Percentiles rank a stretch among this genome's conserved stretches.
phyloP scores from a whole-genome alignment of 1,140 invertebrate genomes.

The Mya arenaria region DNA sequence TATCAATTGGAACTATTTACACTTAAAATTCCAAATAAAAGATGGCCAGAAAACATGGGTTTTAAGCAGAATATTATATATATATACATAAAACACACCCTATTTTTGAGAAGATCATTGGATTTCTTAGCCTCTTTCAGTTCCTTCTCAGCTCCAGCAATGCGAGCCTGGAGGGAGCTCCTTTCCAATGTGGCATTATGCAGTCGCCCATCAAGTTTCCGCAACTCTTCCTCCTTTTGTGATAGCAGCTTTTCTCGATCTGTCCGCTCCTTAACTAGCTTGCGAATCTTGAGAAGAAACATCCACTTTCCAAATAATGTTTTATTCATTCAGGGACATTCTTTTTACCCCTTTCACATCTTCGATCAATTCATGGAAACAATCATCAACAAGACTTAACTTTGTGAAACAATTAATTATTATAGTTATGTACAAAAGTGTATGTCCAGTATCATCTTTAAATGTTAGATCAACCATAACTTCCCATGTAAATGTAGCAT shows the following conservation, averaged over 20 bases:
- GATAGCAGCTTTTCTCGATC: constrained; percentile 24
- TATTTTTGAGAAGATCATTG: constrained; percentile 12
- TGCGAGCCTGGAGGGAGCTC: not conserved
- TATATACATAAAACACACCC: not conserved
- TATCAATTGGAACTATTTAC: no score
- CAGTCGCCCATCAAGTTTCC: constrained; percentile 29
- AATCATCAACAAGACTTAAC: no score
- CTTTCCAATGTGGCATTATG: constrained; percentile 10
- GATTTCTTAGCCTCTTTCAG: not conserved
- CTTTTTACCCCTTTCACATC: no score
- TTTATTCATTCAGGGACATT: no score
- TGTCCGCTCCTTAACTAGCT: constrained; percentile 30
- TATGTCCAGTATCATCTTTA: no score
- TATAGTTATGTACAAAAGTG: no score
- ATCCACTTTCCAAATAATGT: no score
- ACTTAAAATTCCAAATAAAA: no score
- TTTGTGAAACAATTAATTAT: no score
- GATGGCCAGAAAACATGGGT: not conserved
- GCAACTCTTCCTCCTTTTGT: constrained; percentile 21
- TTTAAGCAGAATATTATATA: not conserved
- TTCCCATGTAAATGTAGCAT: no score
- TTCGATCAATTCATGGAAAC: no score
- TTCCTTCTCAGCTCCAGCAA: constrained; percentile 4
- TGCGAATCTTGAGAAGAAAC: constrained; percentile 25
- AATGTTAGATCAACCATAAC: no score